Base-by-base conservation (phyloP, 2,797 vertebrate genomes). In the Clarias fuscus region DNA sequence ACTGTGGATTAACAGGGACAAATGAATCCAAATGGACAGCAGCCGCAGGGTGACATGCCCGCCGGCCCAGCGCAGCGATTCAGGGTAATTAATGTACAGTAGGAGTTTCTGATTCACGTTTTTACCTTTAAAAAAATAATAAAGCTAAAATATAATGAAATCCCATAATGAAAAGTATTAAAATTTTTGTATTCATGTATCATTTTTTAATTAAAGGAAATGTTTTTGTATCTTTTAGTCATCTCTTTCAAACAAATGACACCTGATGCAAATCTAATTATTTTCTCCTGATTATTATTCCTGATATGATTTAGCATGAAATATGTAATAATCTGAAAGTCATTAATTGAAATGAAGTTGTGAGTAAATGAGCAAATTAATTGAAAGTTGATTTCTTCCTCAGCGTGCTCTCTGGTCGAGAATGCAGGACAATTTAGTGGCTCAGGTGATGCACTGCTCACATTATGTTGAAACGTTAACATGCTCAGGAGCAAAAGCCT, bases 331-430 rank as follows among this genome's bases (percentile, higher is more conserved):
- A 40, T 72, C 37, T 43, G 18, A 40, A 72, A 72, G 37, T 13
- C 22, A 37, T 22, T 43, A 22, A 15, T 72, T 24, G 22, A 20
- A 72, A 13, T 72, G 5, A 13, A 48, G 22, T 72, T 22, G 3
- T 20, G 3, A 24, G 11, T 15, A 59, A 24, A 24, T 11, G 40
- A 73, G 0, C 1, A 48, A 14, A 18, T 58, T 7, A 56, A 58
- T 0, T 65, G 33, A 64, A 43, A 4, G 61, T 64, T 40, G 37
- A 20, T 7, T 7, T 84, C 8, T 83, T 18, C 27, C 13, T 27
- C 43, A 90, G 89, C 85, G 89, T 4, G 59, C 85, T 11, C 84
- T 84, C 24, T 61, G 64, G 13, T 85, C 81, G 72, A 84, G 81
- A 75, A 68, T 40, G 68, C 84, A 88, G 27, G 48, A 48, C 3